These are phyloP conservation scores for Cataglyphis hispanica DNA, from an alignment of 1,140 invertebrate species.

Conservation along the genomic window DNA sequence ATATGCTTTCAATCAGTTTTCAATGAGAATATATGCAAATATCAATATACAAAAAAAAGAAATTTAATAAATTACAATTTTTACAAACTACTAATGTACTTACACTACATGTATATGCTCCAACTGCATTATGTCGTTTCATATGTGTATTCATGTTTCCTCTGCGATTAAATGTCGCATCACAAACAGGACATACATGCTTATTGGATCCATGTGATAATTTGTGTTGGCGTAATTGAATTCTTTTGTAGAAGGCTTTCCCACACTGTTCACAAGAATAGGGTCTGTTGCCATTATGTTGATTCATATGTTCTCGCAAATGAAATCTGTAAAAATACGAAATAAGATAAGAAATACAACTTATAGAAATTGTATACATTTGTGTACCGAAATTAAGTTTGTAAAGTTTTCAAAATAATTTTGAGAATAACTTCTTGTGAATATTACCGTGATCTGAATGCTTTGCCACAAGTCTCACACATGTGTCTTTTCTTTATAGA, in stretches of 20 bases:
- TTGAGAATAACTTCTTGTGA: neutral
- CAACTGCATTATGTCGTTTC: conserved; percentile 77
- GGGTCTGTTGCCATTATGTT: conserved; percentile 83
- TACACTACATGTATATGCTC: conserved; percentile 80
- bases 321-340: conserved; percentile 79
- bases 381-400: neutral
- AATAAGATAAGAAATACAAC: neutral
- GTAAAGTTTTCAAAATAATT: conserved; percentile 37
- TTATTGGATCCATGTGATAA: conserved; percentile 79
- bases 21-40: neutral
- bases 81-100: conserved; percentile 62
- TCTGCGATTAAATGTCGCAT: conserved; percentile 79
- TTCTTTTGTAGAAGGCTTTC: conserved; percentile 84
- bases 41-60: neutral
- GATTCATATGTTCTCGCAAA: conserved; percentile 82
- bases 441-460: conserved; percentile 81
- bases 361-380: neutral
- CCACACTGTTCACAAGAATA: conserved; percentile 85
- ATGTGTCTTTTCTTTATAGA: conserved; percentile 78
- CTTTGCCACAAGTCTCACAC: conserved; percentile 80
- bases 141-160: conserved; percentile 83
- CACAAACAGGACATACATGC: conserved; percentile 80
- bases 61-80: conserved; percentile 10
- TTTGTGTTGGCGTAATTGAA: conserved; percentile 82
- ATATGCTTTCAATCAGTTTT: conserved; percentile 7